These are phyloP conservation scores for Telmatherina bonti DNA, from an alignment of 2,797 vertebrate species.

Conservation along the genomic window DNA sequence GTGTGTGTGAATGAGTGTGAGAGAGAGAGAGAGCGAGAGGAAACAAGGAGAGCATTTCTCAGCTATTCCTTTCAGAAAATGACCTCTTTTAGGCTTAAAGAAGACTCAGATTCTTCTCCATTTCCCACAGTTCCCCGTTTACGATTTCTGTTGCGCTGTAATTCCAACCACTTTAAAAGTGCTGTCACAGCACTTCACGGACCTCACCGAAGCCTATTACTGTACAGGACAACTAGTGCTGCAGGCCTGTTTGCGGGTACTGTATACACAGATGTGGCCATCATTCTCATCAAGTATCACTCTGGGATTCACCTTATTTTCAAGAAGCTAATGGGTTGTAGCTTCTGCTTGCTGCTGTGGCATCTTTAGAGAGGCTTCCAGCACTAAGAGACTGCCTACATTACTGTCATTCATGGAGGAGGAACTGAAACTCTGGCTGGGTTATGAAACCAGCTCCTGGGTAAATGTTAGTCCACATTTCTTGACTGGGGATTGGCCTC, in stretches of 20 bases:
- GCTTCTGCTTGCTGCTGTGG: conserved; percentile 51
- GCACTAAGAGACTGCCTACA: conserved; percentile 34
- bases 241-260: conserved; percentile 68
- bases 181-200: conserved; percentile 68
- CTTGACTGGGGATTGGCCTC: conserved; percentile 34
- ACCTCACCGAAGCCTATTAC: conserved; percentile 69
- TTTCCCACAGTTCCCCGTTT: conserved; percentile 50
- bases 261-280: conserved; percentile 66
- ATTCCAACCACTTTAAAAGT: conserved; percentile 64
- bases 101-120: conserved; percentile 50
- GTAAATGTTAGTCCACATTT: conserved; percentile 50
- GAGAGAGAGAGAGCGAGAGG: too few species aligned
- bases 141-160: conserved; percentile 58
- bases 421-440: conserved; percentile 27
- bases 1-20: conserved; percentile 4
- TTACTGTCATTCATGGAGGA: conserved; percentile 47
- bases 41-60: conserved; percentile 38
- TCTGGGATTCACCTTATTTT: conserved; percentile 69
- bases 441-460: conserved; percentile 47
- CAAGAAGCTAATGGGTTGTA: conserved; percentile 59
- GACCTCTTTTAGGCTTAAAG: conserved; percentile 68
- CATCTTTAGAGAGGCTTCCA: conserved; percentile 49
- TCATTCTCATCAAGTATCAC: conserved; percentile 74
- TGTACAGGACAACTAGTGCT: conserved; percentile 62
- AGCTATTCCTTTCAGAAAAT: conserved; percentile 37